These are phyloP conservation scores for Takifugu flavidus DNA, from an alignment of 2,113 vertebrate genomes.

Conservation along the genomic window DNA sequence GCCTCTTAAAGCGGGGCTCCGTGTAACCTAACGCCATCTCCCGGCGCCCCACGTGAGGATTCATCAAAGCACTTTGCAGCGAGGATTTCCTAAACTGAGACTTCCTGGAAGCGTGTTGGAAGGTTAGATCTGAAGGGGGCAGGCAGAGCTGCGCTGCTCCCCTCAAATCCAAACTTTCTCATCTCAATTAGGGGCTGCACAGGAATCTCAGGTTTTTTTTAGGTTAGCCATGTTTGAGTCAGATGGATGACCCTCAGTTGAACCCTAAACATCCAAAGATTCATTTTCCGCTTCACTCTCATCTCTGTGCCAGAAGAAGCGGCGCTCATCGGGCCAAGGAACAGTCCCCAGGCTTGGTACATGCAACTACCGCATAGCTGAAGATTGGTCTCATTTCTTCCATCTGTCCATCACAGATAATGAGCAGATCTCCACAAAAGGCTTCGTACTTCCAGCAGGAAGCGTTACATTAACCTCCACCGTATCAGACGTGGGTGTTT, in stretches of 20 bases:
- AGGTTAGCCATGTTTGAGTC: constrained; percentile 3
- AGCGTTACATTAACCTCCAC: background rate
- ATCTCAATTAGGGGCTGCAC: constrained; percentile 23
- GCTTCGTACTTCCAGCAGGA: background rate
- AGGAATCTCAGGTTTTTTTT: background rate
- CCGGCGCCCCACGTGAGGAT: constrained; percentile 22
- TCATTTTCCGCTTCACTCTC: constrained; percentile 6
- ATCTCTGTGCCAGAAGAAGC: constrained; percentile 25
- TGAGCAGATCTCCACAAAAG: constrained; percentile 6
- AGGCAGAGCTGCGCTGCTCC: constrained; percentile 21
- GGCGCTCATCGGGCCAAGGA: constrained; percentile 12
- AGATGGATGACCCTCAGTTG: constrained; percentile 29
- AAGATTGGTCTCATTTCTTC: constrained; percentile 21
- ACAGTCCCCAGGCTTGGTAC: constrained; percentile 26
- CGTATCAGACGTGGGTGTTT: background rate
- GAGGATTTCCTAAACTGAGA: constrained; percentile 20
- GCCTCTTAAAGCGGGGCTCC: constrained; percentile 53
- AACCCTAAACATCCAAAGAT: constrained; percentile 30
- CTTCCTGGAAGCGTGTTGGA: constrained; percentile 22
- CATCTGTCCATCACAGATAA: constrained; percentile 47
- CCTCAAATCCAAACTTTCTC: constrained; percentile 31
- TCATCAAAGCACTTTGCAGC: constrained; percentile 51
- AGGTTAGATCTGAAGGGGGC: constrained; percentile 8
- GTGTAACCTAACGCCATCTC: constrained; percentile 49
- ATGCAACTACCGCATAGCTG: constrained; percentile 61